Percentiles rank a stretch among this genome's conserved stretches.
Evolutionary conservation across 2,888 invertebrate genomes (phyloP).

Genomic region (Aphidoletes aphidimyza): DNA sequence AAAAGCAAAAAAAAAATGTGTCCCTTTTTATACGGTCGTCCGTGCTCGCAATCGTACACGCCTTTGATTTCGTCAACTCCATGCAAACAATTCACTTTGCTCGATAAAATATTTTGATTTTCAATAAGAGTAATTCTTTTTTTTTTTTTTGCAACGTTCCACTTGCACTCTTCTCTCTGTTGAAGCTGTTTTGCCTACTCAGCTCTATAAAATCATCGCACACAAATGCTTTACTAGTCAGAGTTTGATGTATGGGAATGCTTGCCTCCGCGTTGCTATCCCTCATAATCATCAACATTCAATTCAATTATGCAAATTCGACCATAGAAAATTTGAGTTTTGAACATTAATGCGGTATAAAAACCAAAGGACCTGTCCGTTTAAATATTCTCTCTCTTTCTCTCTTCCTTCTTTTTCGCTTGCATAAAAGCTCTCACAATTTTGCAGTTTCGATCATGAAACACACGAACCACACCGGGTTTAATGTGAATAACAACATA

Average conservation of each 20-base stretch:
- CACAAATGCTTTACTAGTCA: background rate
- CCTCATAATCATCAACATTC: constrained; percentile 53
- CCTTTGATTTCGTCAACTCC: background rate
- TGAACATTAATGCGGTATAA: constrained; percentile 35
- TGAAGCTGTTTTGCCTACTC: background rate
- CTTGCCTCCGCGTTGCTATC: background rate
- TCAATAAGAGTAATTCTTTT: constrained; percentile 14
- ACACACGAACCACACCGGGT: background rate
- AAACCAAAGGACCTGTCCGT: constrained; percentile 46
- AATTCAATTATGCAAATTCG: constrained; percentile 53
- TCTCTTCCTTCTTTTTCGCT: background rate
- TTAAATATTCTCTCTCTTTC: background rate
- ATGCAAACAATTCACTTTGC: constrained; percentile 52
- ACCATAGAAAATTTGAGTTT: constrained; percentile 35
- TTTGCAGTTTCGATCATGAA: background rate
- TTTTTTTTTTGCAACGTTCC: background rate
- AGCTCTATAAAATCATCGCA: background rate
- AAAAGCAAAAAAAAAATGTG: too few species aligned
- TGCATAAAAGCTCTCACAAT: background rate
- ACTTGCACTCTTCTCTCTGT: background rate
- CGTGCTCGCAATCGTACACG: background rate
- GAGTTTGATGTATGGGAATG: background rate
- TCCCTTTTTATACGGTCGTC: background rate
- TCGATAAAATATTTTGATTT: constrained; percentile 36
- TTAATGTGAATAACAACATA: too few species aligned